Conservation (phyloP, 23 tunicate genomes). For the Trididemnum clinides region DNA sequence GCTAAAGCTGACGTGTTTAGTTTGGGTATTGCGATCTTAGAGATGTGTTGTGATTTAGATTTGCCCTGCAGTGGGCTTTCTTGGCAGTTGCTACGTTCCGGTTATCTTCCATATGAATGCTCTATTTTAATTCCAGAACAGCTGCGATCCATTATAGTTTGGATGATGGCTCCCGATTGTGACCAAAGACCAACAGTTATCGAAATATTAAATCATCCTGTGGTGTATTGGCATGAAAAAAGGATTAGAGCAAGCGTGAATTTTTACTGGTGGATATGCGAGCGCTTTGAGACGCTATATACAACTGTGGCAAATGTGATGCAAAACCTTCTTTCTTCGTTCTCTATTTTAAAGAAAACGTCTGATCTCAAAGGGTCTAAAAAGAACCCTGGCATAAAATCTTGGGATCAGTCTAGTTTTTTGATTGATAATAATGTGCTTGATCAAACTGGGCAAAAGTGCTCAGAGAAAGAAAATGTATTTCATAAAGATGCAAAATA, state of each 20-base stretch:
- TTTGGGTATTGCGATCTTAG: constrained; percentile 82
- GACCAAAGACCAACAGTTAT: constrained; percentile 41
- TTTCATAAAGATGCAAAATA: too few species aligned
- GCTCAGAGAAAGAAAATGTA: not conserved
- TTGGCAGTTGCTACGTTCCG: constrained; percentile 79
- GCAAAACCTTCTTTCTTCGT: not conserved
- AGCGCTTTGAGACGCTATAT: too few species aligned
- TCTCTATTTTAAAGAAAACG: not conserved
- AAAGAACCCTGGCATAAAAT: not conserved
- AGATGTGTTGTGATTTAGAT: constrained; percentile 60
- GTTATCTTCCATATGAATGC: constrained; percentile 74
- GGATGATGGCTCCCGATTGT: constrained; percentile 76
- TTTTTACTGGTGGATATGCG: too few species aligned
- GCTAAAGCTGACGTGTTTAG: constrained; percentile 88
- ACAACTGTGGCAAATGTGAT: not conserved
- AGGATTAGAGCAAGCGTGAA: not conserved
- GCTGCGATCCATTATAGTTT: constrained; percentile 38
- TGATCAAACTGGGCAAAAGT: not conserved
- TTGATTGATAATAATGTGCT: not conserved
- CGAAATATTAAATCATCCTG: constrained; percentile 62
- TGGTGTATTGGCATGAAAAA: not conserved
- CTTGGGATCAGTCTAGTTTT: not conserved
- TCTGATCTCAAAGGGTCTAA: not conserved
- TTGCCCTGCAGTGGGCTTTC: constrained; percentile 66
- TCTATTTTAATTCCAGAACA: constrained; percentile 19